Evolutionary conservation across 2,888 invertebrate species (phyloP).

Genomic region (Euclidia mi): DNA sequence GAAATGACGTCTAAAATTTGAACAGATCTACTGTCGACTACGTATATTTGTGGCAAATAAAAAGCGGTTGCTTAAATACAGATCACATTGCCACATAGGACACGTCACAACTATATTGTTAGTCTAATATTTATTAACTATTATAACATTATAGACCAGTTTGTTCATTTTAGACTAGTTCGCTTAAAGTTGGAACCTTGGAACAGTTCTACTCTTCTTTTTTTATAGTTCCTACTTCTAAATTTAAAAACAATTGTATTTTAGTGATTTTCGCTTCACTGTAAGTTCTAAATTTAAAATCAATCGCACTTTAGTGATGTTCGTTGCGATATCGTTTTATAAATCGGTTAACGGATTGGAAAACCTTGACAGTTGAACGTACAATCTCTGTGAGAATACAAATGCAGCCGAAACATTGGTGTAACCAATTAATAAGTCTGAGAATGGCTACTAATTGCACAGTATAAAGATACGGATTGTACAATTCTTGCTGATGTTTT

Average conservation of each 20-base stretch:
- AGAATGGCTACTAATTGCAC: slow-evolving; percentile 3
- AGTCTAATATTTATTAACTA: no score
- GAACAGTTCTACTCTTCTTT: no score
- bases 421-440: slow-evolving; percentile 11
- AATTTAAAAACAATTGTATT: no score
- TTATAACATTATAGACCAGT: slow-evolving; percentile 12
- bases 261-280: neutral
- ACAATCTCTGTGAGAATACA: slow-evolving; percentile 10
- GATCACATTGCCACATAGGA: slow-evolving; percentile 28
- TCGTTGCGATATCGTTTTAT: neutral
- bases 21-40: slow-evolving; percentile 46
- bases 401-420: slow-evolving; percentile 10
- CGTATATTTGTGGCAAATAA: slow-evolving; percentile 50
- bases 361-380: slow-evolving; percentile 14
- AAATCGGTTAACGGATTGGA: neutral
- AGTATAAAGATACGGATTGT: slow-evolving; percentile 1
- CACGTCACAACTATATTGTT: slow-evolving; percentile 6
- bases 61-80: slow-evolving; percentile 53
- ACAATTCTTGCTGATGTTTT: neutral
- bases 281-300: no score
- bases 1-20: slow-evolving; percentile 75
- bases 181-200: neutral
- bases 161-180: neutral
- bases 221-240: no score
- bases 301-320: neutral